These are phyloP conservation scores for Holacanthella duospinosa DNA, from an alignment of 2,888 invertebrate species.

Conservation along the genomic window DNA sequence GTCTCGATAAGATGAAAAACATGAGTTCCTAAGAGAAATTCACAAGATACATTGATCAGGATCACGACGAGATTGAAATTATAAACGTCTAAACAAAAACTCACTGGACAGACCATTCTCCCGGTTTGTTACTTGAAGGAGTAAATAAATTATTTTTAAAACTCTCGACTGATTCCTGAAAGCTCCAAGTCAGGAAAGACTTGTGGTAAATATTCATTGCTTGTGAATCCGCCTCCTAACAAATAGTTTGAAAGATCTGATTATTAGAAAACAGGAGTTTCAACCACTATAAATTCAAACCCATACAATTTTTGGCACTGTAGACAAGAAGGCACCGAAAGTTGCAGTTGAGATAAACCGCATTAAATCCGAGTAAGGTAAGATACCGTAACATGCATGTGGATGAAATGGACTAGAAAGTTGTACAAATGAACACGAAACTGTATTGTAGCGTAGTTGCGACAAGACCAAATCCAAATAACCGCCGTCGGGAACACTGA, in stretches of 20 bases:
- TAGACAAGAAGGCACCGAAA: slow-evolving; percentile 57
- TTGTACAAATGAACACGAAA: slow-evolving; percentile 64
- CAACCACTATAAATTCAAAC: neutral
- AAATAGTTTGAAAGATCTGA: neutral
- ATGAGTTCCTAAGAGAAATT: slow-evolving; percentile 45
- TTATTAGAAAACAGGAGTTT: slow-evolving; percentile 1
- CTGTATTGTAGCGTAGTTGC: slow-evolving; percentile 60
- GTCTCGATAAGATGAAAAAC: slow-evolving; percentile 49
- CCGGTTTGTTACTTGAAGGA: slow-evolving; percentile 31
- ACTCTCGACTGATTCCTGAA: slow-evolving; percentile 45
- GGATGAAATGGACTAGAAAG: slow-evolving; percentile 57
- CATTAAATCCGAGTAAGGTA: slow-evolving; percentile 62
- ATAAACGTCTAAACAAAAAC: neutral
- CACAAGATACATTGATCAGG: too few relatives aligned
- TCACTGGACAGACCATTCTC: slow-evolving; percentile 41
- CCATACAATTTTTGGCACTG: slow-evolving; percentile 45
- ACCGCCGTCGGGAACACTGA: slow-evolving; percentile 58
- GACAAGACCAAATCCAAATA: slow-evolving; percentile 60
- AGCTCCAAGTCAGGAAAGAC: slow-evolving; percentile 52
- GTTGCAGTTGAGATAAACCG: slow-evolving; percentile 65
- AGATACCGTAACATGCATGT: slow-evolving; percentile 55
- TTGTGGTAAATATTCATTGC: slow-evolving; percentile 52
- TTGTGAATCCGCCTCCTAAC: slow-evolving; percentile 30
- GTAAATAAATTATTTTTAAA: slow-evolving; percentile 37
- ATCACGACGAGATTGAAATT: too few relatives aligned